phyloP scores from a whole-genome alignment of 2,888 invertebrate genomes.

The Calephelis perditalis region DNA sequence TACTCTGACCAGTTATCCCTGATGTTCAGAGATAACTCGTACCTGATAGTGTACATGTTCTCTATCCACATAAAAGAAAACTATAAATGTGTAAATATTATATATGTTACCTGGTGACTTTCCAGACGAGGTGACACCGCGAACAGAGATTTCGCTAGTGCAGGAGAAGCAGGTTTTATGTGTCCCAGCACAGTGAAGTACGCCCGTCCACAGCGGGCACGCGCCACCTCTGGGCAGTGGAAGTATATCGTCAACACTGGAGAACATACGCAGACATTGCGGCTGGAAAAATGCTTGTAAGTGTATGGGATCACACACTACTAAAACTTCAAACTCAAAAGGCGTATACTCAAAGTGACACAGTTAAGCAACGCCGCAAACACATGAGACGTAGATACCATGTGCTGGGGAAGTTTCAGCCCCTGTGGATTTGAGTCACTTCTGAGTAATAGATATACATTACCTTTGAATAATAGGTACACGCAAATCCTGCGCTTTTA shows the following conservation, averaged over 20 bases:
- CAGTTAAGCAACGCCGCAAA: too few relatives aligned
- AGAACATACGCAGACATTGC: conserved; percentile 88
- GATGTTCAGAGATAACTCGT: conserved; percentile 5
- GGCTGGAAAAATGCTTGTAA: conserved; percentile 89
- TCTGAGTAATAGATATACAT: too few relatives aligned
- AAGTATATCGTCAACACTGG: conserved; percentile 92
- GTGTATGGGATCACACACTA: conserved; percentile 32
- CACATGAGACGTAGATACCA: too few relatives aligned
- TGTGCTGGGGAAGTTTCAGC: too few relatives aligned
- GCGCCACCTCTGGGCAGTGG: conserved; percentile 89
- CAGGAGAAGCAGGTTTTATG: conserved; percentile 84
- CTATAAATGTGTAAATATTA: background rate
- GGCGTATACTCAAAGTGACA: too few relatives aligned
- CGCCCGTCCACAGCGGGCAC: conserved; percentile 87
- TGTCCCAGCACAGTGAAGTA: conserved; percentile 89
- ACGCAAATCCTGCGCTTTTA: too few relatives aligned
- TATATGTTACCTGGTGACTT: conserved; percentile 20
- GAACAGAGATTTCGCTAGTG: conserved; percentile 66
- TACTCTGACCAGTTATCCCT: background rate
- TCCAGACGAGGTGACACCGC: conserved; percentile 80
- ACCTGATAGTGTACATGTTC: too few relatives aligned
- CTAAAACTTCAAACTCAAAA: too few relatives aligned
- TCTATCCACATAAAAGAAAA: too few relatives aligned
- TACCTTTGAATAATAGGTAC: too few relatives aligned
- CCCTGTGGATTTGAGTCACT: too few relatives aligned